A percentile compares a stretch with the other conserved stretches of the same genome.
Evolutionary conservation across 2,888 invertebrate genomes (phyloP).

Genomic region (Campopleginae sp.): DNA sequence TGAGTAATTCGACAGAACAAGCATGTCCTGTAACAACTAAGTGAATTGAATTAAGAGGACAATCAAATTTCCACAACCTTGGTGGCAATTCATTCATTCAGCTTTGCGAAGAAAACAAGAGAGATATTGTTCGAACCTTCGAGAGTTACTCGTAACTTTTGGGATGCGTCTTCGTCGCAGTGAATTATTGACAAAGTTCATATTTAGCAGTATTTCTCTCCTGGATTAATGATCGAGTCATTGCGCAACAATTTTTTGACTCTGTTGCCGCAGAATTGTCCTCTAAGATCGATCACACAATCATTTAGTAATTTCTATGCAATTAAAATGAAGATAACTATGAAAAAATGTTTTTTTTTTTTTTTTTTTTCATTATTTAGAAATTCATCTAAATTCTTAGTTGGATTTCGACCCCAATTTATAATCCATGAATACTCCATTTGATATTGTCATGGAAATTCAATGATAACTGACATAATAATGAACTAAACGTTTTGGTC

Average conservation of each 20-base stretch:
- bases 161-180: background rate
- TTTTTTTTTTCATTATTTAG: background rate
- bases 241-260: too few species aligned
- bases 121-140: background rate
- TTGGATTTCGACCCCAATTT: background rate
- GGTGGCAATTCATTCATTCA: background rate
- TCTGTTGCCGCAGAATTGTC: too few species aligned
- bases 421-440: background rate
- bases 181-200: background rate
- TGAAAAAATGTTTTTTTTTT: background rate
- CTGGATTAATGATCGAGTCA: background rate
- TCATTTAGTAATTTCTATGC: too few species aligned
- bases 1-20: background rate
- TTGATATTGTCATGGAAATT: slow-evolving; percentile 4
- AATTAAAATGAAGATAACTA: background rate
- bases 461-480: background rate
- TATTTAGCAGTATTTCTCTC: background rate
- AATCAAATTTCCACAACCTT: background rate
- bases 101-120: background rate
- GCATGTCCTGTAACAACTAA: background rate
- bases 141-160: background rate
- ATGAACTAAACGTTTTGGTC: slow-evolving; percentile 34
- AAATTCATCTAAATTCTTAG: background rate
- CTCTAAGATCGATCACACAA: too few species aligned
- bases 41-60: background rate